A percentile compares a stretch with the other conserved stretches of the same genome.
Conservation (phyloP, 2,113 vertebrate species). For the Sorex araneus region DNA sequence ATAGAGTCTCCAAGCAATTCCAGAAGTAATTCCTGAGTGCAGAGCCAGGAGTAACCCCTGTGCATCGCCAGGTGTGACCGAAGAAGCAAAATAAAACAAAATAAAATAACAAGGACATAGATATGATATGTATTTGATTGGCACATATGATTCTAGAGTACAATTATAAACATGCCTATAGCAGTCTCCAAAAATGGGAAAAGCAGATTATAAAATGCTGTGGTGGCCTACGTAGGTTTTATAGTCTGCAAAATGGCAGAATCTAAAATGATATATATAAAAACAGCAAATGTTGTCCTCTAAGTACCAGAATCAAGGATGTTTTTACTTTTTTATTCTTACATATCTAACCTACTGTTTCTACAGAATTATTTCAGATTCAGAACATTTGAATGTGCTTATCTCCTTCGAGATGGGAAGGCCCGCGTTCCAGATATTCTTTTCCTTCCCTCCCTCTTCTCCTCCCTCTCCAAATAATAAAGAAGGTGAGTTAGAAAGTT, state of each 20-base stretch:
- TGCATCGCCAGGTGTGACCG: no score
- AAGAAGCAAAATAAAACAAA: no score
- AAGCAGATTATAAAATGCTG: neutral
- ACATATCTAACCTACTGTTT: slow-evolving; percentile 9
- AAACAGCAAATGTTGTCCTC: neutral
- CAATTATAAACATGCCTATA: neutral
- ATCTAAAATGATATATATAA: slow-evolving; percentile 13
- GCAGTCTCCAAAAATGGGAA: neutral
- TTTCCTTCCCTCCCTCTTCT: neutral
- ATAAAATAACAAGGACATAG: neutral
- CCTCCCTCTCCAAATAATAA: no score
- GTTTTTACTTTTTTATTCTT: slow-evolving; percentile 15
- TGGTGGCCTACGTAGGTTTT: neutral
- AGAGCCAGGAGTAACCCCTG: no score
- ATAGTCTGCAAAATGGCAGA: neutral
- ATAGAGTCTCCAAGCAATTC: no score
- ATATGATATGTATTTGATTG: neutral
- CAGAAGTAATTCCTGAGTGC: no score
- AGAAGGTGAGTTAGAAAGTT: no score
- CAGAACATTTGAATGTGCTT: neutral
- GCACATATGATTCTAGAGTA: neutral
- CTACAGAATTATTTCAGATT: slow-evolving; percentile 26
- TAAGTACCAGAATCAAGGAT: neutral
- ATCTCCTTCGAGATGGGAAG: neutral
- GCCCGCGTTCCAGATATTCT: neutral